phyloP scores from a whole-genome alignment of 2,888 invertebrate genomes.

The Perizoma affinitatum region DNA sequence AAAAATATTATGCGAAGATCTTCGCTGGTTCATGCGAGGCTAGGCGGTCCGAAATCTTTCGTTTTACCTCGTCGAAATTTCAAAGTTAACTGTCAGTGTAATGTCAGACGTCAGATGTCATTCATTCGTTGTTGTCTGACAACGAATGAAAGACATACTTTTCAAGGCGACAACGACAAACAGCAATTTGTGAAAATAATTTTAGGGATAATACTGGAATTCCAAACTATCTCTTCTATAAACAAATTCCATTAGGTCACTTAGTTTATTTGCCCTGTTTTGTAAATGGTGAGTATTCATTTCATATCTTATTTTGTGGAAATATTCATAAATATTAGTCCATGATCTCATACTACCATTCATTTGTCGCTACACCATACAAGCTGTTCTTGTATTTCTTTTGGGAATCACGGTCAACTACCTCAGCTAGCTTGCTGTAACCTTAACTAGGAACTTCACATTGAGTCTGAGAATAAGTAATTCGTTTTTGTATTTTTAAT shows the following conservation, averaged over 20 bases:
- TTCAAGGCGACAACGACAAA: too few species aligned
- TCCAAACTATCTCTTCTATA: not conserved
- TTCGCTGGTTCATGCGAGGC: too few species aligned
- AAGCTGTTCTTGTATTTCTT: conserved; percentile 17
- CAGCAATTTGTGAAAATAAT: not conserved
- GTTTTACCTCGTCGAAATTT: too few species aligned
- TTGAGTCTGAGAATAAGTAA: not conserved
- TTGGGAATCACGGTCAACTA: conserved; percentile 23
- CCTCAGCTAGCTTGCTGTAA: conserved; percentile 1
- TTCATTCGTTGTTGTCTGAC: too few species aligned
- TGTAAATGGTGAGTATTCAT: conserved; percentile 19
- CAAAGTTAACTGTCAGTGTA: not conserved
- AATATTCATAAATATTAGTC: conserved; percentile 20
- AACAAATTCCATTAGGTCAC: not conserved
- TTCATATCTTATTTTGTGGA: not conserved
- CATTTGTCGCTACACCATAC: conserved; percentile 23
- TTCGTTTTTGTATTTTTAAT: conserved; percentile 1
- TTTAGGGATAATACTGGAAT: not conserved
- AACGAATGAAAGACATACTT: not conserved
- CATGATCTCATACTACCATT: conserved; percentile 33
- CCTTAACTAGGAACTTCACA: not conserved
- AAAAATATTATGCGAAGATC: too few species aligned
- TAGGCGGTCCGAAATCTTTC: too few species aligned
- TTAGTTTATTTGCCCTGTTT: not conserved
- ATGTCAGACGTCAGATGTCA: not conserved